These are phyloP conservation scores for Pygmarrhopalites habei DNA, from an alignment of 1,140 invertebrate genomes.

Conservation along the genomic window DNA sequence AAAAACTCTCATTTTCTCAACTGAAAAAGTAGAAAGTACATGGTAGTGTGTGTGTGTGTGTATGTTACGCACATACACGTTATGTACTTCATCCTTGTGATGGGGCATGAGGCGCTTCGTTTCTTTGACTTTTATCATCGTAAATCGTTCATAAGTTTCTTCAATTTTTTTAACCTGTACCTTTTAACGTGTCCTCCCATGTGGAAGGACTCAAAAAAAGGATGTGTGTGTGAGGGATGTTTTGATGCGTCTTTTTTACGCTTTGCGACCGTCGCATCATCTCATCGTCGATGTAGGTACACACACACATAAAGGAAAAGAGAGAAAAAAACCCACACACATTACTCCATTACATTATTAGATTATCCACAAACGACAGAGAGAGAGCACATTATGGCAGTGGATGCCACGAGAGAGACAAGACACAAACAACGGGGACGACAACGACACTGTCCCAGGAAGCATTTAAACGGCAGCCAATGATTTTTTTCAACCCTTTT, in stretches of 20 bases:
- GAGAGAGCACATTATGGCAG: neutral
- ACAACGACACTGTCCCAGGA: neutral
- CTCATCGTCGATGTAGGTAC: conserved; percentile 2
- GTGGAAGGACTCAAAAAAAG: too few relatives aligned
- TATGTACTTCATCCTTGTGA: neutral
- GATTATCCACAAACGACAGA: neutral
- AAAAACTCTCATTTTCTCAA: too few relatives aligned
- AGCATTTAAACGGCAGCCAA: neutral
- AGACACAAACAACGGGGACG: neutral
- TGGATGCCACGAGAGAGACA: neutral
- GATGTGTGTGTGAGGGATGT: too few relatives aligned
- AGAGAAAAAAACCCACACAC: neutral
- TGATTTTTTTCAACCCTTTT: too few relatives aligned
- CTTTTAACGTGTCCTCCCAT: too few relatives aligned
- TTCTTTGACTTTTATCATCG: too few relatives aligned
- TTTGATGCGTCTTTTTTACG: too few relatives aligned
- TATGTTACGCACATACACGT: too few relatives aligned
- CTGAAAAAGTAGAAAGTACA: too few relatives aligned
- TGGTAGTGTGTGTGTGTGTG: too few relatives aligned
- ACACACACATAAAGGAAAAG: neutral
- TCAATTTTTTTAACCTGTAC: too few relatives aligned
- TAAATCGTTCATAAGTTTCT: too few relatives aligned
- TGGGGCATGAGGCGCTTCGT: neutral
- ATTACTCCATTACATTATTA: neutral
- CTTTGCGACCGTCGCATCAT: neutral